Percentiles rank a stretch among this genome's conserved stretches.
Evolutionary conservation across 2,113 vertebrate genomes (phyloP).

Genomic region (Eira barbara): DNA sequence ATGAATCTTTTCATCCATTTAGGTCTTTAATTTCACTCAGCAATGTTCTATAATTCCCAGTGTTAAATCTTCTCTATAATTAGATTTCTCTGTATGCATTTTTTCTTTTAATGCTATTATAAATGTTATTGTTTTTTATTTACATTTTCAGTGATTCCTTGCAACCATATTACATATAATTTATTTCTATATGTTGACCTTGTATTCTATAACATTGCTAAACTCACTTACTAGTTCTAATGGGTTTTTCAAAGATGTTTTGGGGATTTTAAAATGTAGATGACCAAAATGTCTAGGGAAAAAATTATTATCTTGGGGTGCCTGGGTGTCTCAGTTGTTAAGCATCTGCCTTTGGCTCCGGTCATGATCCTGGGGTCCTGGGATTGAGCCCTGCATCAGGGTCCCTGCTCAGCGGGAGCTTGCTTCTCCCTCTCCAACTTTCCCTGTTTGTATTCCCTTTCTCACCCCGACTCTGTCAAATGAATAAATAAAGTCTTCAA

Average conservation of each 20-base stretch:
- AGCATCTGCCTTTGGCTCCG: too few species aligned
- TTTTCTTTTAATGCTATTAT: background rate
- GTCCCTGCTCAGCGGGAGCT: too few species aligned
- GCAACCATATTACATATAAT: background rate
- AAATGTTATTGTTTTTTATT: background rate
- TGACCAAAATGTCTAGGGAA: background rate
- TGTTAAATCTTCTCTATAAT: background rate
- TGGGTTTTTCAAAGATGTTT: background rate
- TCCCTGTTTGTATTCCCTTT: too few species aligned
- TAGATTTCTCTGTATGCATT: background rate
- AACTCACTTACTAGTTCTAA: background rate
- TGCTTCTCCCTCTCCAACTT: too few species aligned
- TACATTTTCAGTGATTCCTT: slow-evolving; percentile 2
- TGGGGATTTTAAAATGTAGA: background rate
- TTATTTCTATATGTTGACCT: background rate
- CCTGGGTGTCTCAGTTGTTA: too few species aligned
- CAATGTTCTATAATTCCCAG: background rate
- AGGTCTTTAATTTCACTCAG: background rate
- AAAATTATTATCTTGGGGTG: background rate
- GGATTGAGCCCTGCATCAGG: too few species aligned
- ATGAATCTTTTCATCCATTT: background rate
- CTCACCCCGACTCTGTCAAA: too few species aligned
- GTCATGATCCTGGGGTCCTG: too few species aligned
- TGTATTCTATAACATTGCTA: background rate
- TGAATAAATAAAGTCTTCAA: too few species aligned